A percentile compares a stretch with the other conserved stretches of the same genome.
Evolutionary conservation across 2,888 invertebrate genomes (phyloP).

Genomic region (Epistrophella euchroma): DNA sequence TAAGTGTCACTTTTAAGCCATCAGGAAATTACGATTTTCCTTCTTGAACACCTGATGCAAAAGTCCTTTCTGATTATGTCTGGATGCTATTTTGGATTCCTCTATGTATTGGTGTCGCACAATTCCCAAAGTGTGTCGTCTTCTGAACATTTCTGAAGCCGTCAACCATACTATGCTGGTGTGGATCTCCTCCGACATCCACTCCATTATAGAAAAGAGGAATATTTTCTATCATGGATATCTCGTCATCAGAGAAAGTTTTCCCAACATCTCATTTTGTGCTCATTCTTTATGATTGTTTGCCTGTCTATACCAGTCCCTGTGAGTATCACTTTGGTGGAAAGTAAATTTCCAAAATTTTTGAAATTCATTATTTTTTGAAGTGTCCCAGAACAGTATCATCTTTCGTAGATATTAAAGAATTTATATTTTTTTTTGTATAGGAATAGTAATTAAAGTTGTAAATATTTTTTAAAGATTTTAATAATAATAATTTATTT

Average conservation of each 20-base stretch:
- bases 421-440: too few species aligned
- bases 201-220: not conserved
- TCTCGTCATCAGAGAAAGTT: slow-evolving; percentile 14
- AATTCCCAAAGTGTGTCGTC: not conserved
- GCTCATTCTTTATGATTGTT: not conserved
- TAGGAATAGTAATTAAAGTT: too few species aligned
- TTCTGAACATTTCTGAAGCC: not conserved
- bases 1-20: slow-evolving; percentile 77
- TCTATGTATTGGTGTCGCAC: slow-evolving; percentile 37
- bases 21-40: slow-evolving; percentile 77
- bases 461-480: too few species aligned
- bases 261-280: not conserved
- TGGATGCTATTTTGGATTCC: slow-evolving; percentile 63
- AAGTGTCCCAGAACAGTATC: too few species aligned
- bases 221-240: slow-evolving; percentile 1
- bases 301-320: not conserved
- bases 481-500: too few species aligned
- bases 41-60: slow-evolving; percentile 77
- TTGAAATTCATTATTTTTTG: too few species aligned
- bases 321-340: too few species aligned
- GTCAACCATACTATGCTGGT: not conserved
- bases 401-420: too few species aligned
- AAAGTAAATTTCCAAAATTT: too few species aligned
- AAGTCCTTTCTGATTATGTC: slow-evolving; percentile 74
- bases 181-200: slow-evolving; percentile 10